Percentiles rank a stretch among this genome's conserved stretches.
Evolutionary conservation across 2,888 invertebrate genomes (phyloP).

Genomic region (Bhutanitis thaidina): DNA sequence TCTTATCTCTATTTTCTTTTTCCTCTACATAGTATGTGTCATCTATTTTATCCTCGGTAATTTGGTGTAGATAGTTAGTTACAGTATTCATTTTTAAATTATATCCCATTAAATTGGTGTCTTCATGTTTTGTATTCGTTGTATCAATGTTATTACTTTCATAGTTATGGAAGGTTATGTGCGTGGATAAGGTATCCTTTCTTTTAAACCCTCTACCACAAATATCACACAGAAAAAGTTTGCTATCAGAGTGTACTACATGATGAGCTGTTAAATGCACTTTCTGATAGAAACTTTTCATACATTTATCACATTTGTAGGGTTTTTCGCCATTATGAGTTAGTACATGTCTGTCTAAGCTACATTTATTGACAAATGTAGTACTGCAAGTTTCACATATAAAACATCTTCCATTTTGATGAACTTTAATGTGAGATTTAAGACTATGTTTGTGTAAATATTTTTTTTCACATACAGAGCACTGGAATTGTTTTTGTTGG

Average conservation of each 20-base stretch:
- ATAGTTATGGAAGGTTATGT: slow-evolving; percentile 12
- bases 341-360: slow-evolving; percentile 19
- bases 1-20: neutral
- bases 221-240: slow-evolving; percentile 20
- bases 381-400: slow-evolving; percentile 20
- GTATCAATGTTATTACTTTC: neutral
- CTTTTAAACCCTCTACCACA: slow-evolving; percentile 22
- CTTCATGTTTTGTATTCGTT: neutral
- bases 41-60: neutral
- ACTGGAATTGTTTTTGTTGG: slow-evolving; percentile 3
- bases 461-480: slow-evolving; percentile 17
- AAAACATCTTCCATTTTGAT: slow-evolving; percentile 1
- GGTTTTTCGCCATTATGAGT: slow-evolving; percentile 11
- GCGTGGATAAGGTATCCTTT: slow-evolving; percentile 17
- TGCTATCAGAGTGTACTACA: slow-evolving; percentile 11
- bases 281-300: slow-evolving; percentile 21
- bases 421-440: slow-evolving; percentile 14
- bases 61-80: neutral
- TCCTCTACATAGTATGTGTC: neutral
- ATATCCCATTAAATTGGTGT: neutral
- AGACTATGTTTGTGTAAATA: slow-evolving; percentile 18
- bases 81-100: neutral
- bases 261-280: slow-evolving; percentile 18
- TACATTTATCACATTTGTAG: slow-evolving; percentile 18
- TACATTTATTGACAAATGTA: slow-evolving; percentile 17